phyloP scores from a whole-genome alignment of 2,888 invertebrate species.

The Platerodrilus igneus region DNA sequence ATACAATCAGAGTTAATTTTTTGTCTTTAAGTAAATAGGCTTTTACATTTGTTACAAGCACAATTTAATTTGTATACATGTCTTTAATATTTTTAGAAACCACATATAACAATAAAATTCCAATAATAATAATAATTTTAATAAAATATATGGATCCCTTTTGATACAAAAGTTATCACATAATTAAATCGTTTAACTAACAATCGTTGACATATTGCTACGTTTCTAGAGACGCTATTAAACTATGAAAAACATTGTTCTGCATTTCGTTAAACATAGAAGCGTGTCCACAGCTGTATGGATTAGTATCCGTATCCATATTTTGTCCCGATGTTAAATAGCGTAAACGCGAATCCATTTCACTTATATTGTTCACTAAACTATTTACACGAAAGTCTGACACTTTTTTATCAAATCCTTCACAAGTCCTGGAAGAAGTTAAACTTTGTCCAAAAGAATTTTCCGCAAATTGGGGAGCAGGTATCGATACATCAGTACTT shows the following conservation, averaged over 20 bases:
- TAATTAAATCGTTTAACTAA: slow-evolving; percentile 21
- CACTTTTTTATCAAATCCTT: slow-evolving; percentile 20
- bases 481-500: too few relatives aligned
- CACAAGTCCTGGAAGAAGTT: slow-evolving; percentile 14
- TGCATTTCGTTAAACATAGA: slow-evolving; percentile 61
- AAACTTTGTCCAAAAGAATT: slow-evolving; percentile 17
- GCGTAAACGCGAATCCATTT: slow-evolving; percentile 26
- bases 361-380: slow-evolving; percentile 36
- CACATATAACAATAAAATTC: neutral
- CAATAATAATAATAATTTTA: too few relatives aligned
- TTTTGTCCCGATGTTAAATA: slow-evolving; percentile 27
- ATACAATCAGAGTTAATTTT: too few relatives aligned
- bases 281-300: slow-evolving; percentile 60
- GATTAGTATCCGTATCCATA: slow-evolving; percentile 27
- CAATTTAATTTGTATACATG: too few relatives aligned
- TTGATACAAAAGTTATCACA: slow-evolving; percentile 28
- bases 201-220: slow-evolving; percentile 34
- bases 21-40: too few relatives aligned
- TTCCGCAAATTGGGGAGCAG: slow-evolving; percentile 17
- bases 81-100: too few relatives aligned
- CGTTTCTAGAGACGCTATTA: slow-evolving; percentile 57
- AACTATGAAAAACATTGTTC: slow-evolving; percentile 56
- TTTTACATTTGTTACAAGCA: too few relatives aligned
- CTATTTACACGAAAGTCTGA: slow-evolving; percentile 32
- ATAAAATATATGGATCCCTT: slow-evolving; percentile 17